A percentile compares a stretch with the other conserved stretches of the same genome.
Conservation (phyloP, 2,113 vertebrate species). For the Oenanthe oenanthe region DNA sequence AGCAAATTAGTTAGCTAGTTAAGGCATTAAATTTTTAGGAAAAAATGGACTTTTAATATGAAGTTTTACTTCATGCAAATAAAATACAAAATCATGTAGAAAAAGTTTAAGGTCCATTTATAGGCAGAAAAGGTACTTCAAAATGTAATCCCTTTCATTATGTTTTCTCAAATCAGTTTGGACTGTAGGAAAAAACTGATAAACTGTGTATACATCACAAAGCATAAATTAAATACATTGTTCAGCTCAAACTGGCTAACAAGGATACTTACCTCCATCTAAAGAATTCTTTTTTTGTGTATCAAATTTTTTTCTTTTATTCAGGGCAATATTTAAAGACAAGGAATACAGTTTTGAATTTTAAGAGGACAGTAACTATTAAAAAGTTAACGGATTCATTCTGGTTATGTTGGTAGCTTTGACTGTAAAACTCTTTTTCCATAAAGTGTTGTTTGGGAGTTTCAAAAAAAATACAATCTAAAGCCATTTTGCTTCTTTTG, state of each 20-base stretch:
- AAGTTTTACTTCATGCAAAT: background rate
- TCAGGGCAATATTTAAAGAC: background rate
- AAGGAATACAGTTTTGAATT: background rate
- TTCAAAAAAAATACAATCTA: background rate
- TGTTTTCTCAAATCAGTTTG: background rate
- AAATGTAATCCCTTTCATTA: background rate
- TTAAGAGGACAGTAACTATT: background rate
- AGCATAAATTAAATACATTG: background rate
- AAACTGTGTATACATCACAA: background rate
- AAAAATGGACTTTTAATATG: background rate
- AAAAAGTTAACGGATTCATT: background rate
- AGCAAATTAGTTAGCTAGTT: background rate
- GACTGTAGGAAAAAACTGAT: rapidly evolving
- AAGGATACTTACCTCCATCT: background rate
- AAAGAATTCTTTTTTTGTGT: background rate
- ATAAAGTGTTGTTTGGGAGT: background rate
- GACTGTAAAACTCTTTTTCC: background rate
- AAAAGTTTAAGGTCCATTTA: background rate
- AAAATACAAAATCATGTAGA: background rate
- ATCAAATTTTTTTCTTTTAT: background rate
- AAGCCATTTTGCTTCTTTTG: background rate
- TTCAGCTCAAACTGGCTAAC: background rate
- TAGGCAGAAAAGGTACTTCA: background rate
- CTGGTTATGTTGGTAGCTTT: background rate
- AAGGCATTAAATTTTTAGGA: background rate